Conservation (phyloP, 2,113 vertebrate species). For the Vimba vimba region DNA sequence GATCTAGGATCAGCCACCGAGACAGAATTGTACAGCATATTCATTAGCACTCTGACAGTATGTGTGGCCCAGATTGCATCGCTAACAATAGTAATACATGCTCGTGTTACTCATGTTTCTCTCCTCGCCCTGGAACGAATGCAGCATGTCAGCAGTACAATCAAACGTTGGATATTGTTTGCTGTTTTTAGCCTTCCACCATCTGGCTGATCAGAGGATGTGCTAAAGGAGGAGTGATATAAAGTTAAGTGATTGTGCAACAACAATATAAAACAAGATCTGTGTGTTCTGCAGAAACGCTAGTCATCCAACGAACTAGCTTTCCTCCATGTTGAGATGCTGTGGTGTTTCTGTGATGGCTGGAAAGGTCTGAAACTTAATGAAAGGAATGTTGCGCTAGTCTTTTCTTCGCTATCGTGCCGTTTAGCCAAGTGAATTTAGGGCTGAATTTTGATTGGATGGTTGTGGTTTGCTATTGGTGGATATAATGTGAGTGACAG, state of each 20-base stretch:
- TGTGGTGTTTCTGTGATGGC: neutral
- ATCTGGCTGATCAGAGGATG: conserved; percentile 37
- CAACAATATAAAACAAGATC: neutral
- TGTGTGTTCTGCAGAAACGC: neutral
- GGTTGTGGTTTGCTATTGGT: too few relatives aligned
- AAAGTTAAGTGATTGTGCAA: neutral
- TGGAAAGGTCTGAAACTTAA: neutral
- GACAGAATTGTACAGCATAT: conserved; percentile 64
- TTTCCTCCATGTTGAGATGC: neutral
- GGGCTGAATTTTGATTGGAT: too few relatives aligned
- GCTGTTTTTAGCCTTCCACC: conserved; percentile 3
- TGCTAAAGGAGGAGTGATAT: neutral
- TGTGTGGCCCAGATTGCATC: conserved; percentile 60
- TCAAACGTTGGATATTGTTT: conserved; percentile 37
- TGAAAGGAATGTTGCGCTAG: too few relatives aligned
- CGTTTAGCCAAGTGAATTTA: too few relatives aligned
- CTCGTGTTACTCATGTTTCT: conserved; percentile 53
- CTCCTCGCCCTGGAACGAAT: conserved; percentile 28
- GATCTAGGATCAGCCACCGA: neutral
- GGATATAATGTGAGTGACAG: too few relatives aligned
- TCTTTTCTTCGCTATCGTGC: too few relatives aligned
- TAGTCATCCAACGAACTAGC: neutral
- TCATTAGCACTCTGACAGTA: conserved; percentile 65
- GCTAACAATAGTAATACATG: conserved; percentile 68
- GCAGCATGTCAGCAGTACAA: conserved; percentile 57